Evolutionary conservation across 2,113 vertebrate species (phyloP).

Genomic region (Crypturellus undulatus): DNA sequence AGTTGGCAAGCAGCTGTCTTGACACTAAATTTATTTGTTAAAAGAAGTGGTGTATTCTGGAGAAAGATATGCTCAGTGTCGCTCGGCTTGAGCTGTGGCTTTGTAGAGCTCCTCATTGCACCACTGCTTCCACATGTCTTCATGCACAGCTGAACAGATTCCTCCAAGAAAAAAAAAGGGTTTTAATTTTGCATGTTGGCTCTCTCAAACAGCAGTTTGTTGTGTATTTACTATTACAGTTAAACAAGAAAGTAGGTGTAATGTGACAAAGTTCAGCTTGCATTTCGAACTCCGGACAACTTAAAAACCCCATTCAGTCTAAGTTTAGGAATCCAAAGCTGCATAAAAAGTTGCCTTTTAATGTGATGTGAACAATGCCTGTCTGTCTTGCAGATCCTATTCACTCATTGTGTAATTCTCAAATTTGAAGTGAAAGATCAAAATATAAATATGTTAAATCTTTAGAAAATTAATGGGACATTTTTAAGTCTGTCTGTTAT

Average conservation of each 20-base stretch:
- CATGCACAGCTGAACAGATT: constrained; percentile 23
- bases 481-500: constrained; percentile 53
- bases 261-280: constrained; percentile 29
- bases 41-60: background rate
- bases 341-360: constrained; percentile 34
- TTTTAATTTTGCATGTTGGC: constrained; percentile 65
- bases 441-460: constrained; percentile 62
- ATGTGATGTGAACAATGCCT: constrained; percentile 46
- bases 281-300: constrained; percentile 23
- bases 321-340: constrained; percentile 43
- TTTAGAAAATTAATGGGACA: constrained; percentile 56
- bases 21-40: background rate
- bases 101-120: constrained; percentile 3
- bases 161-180: constrained; percentile 33
- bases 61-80: background rate
- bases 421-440: constrained; percentile 60
- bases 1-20: background rate
- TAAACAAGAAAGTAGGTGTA: constrained; percentile 42
- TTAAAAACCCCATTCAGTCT: background rate
- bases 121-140: constrained; percentile 14
- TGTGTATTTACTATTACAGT: constrained; percentile 18
- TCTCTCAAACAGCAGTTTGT: constrained; percentile 28
- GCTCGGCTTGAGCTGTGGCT: constrained; percentile 16
- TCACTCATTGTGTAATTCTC: constrained; percentile 22
- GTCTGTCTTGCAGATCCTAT: constrained; percentile 31